These are phyloP conservation scores for Schizopygopsis pylzovi DNA, from an alignment of 2,797 vertebrate species.

Conservation along the genomic window DNA sequence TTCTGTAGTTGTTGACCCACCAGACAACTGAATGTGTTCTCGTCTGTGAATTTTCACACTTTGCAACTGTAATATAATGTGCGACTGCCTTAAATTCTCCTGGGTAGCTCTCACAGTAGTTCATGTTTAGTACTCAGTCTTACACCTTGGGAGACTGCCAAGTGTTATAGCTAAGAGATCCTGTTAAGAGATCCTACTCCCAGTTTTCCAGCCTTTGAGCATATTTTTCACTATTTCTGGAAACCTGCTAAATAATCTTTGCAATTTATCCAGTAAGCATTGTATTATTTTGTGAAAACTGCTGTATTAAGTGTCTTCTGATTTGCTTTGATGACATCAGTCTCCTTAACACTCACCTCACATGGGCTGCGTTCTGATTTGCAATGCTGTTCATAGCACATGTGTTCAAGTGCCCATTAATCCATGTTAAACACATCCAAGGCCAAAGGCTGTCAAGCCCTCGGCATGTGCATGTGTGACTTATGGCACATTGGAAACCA, in stretches of 20 bases:
- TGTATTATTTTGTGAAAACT: neutral
- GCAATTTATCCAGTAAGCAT: neutral
- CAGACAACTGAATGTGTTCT: slow-evolving; percentile 7
- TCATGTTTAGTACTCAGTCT: slow-evolving; percentile 37
- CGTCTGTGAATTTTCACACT: slow-evolving; percentile 39
- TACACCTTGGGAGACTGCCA: slow-evolving; percentile 31
- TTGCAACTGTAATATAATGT: slow-evolving; percentile 44
- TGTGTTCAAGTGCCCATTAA: slow-evolving; percentile 57
- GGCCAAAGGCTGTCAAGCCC: slow-evolving; percentile 50
- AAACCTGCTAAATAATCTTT: neutral
- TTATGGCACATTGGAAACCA: slow-evolving; percentile 52
- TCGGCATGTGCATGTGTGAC: slow-evolving; percentile 53
- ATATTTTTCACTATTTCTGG: slow-evolving; percentile 18
- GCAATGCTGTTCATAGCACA: slow-evolving; percentile 1
- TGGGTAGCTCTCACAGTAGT: slow-evolving; percentile 19
- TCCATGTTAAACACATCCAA: slow-evolving; percentile 57
- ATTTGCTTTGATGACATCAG: slow-evolving; percentile 2
- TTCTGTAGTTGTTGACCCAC: slow-evolving; percentile 33
- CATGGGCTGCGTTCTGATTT: slow-evolving; percentile 19
- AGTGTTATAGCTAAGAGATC: slow-evolving; percentile 45
- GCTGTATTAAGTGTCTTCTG: neutral
- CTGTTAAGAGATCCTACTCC: neutral
- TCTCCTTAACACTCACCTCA: slow-evolving; percentile 18
- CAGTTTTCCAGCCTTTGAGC: neutral
- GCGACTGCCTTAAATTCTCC: slow-evolving; percentile 52